Evolutionary conservation across 2,113 vertebrate genomes (phyloP).

Genomic region (Todiramphus saurophagus): DNA sequence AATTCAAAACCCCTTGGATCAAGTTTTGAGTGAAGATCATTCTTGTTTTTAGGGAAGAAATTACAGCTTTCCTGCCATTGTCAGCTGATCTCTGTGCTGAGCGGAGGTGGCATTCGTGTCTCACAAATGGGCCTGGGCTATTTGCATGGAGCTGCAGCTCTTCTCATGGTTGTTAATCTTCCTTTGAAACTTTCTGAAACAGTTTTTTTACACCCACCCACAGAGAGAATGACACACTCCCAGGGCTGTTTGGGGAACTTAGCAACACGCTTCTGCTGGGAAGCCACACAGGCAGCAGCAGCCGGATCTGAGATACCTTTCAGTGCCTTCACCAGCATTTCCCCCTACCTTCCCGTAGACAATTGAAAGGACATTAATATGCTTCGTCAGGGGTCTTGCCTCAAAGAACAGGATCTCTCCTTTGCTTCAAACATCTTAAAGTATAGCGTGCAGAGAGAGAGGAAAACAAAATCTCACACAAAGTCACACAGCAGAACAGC

Average conservation of each 20-base stretch:
- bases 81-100: background rate
- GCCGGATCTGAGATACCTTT: background rate
- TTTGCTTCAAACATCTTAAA: background rate
- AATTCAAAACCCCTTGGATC: background rate
- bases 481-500: background rate
- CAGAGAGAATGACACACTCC: background rate
- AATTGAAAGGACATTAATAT: background rate
- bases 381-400: background rate
- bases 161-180: background rate
- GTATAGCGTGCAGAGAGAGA: accelerated
- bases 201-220: slow-evolving; percentile 11
- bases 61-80: background rate
- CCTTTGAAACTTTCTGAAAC: slow-evolving; percentile 38
- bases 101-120: background rate
- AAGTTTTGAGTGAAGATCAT: background rate
- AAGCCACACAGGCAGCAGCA: background rate
- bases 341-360: background rate
- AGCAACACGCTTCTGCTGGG: background rate
- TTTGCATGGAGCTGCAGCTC: background rate
- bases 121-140: background rate
- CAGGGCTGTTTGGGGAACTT: background rate
- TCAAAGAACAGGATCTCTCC: background rate
- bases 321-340: background rate
- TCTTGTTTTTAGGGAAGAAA: background rate
- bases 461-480: background rate